Evolutionary conservation across 2,797 vertebrate species (phyloP).

Genomic region (Pygocentrus nattereri): DNA sequence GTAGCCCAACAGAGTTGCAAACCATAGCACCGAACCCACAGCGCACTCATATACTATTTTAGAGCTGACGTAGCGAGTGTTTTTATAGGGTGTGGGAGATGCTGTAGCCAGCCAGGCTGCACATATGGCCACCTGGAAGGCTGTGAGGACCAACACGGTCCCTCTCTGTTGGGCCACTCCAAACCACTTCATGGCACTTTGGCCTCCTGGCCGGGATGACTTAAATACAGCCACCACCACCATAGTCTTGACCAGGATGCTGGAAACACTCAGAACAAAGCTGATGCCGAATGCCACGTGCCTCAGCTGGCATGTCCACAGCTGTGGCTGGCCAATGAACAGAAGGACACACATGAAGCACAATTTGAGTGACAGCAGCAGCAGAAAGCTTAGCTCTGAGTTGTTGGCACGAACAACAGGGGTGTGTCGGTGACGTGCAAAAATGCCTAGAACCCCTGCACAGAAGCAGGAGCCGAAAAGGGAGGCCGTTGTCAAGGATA

Average conservation of each 20-base stretch:
- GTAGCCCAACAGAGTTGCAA: slow-evolving; percentile 49
- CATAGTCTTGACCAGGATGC: slow-evolving; percentile 63
- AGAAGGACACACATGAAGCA: slow-evolving; percentile 53
- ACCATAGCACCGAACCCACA: slow-evolving; percentile 47
- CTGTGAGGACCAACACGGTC: slow-evolving; percentile 52
- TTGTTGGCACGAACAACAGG: slow-evolving; percentile 78
- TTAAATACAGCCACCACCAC: slow-evolving; percentile 58
- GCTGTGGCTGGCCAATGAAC: slow-evolving; percentile 55
- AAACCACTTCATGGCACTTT: slow-evolving; percentile 57
- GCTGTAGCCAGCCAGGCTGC: slow-evolving; percentile 48
- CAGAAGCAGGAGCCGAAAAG: slow-evolving; percentile 66
- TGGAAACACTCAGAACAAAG: slow-evolving; percentile 59
- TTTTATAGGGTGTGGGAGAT: slow-evolving; percentile 54
- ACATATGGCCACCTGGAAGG: slow-evolving; percentile 54
- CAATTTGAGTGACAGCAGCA: slow-evolving; percentile 46
- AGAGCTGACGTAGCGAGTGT: slow-evolving; percentile 49
- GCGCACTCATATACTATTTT: slow-evolving; percentile 55
- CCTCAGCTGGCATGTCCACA: slow-evolving; percentile 55
- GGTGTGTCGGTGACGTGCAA: slow-evolving; percentile 62
- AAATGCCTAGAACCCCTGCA: slow-evolving; percentile 65
- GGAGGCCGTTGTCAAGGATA: slow-evolving; percentile 69
- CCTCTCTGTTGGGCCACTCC: slow-evolving; percentile 56
- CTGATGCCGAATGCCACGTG: slow-evolving; percentile 59
- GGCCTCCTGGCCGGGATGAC: slow-evolving; percentile 49
- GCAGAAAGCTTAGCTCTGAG: slow-evolving; percentile 67